Base-by-base conservation (phyloP, 2,888 invertebrate genomes). In the Stenurella melanura region DNA sequence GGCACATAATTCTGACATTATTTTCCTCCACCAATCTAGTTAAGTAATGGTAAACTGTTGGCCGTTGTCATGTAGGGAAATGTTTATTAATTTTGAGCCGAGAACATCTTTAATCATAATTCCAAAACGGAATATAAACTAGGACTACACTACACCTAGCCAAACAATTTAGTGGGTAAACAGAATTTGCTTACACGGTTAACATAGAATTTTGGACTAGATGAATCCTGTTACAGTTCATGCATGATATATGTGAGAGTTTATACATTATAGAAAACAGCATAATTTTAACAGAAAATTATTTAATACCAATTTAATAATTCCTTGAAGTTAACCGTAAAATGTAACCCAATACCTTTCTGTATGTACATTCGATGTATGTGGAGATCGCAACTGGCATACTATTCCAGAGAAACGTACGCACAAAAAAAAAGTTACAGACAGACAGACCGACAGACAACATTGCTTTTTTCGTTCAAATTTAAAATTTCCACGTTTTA, bases 31-130 rank as follows among this genome's bases (percentile, higher is more conserved):
- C 60, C 61, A 71, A 71, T 71, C 71, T 34, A 61, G 42, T 61
- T 71, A 71, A 61, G 61, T 42, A 71, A 71, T 71, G 71, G 71
- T 71, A 61, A 71, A 61, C 19, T 71, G 71, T 38, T 71, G 70
- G 18, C 71, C 71, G 71, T 60, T 71, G 71, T 71, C 60, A 71
- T 18, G 60, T 17, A 38, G 18, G 26, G 50, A 26, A 60, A 71
- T 54, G 66, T 66, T 66, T 66, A 42, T 71, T 71, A 71, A 71
- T 71, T 71, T 71, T 61, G 17, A 42, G 71, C 71, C 42, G 7
- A 26, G 71, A 19, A 71, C 71, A 61, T 61, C 60, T 61, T 71
- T 71, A 71, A 71, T 71, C 61, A 71, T 71, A 61, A 61, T 42
- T 61, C 19, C 50, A 19, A 61, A 50, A 71, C 57, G 71, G 61